These are phyloP conservation scores for Exaiptasia diaphana DNA, from an alignment of 64 coral and sea anemone genomes.

Conservation along the genomic window DNA sequence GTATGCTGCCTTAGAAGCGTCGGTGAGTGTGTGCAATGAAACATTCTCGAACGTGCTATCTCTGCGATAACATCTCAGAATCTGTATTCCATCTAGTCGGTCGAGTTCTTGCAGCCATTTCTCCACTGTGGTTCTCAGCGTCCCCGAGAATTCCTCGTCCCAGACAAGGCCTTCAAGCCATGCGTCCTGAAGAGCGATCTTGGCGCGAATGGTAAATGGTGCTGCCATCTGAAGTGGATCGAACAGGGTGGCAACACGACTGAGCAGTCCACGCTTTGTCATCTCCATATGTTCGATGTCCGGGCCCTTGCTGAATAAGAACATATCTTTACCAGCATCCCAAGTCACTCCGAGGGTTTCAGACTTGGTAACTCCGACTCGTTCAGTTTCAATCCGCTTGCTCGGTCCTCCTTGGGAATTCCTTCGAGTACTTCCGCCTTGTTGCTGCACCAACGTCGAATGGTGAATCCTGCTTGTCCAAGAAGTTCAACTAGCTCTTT, in stretches of 20 bases:
- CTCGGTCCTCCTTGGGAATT: conserved; percentile 5
- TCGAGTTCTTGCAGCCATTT: conserved; percentile 3
- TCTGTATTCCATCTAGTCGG: background rate
- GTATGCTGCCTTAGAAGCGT: conserved; percentile 52
- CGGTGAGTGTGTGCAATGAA: conserved; percentile 18
- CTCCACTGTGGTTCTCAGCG: background rate
- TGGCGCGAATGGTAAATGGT: conserved; percentile 33
- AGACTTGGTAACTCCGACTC: conserved; percentile 11
- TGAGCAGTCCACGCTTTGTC: background rate
- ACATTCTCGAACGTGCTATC: background rate
- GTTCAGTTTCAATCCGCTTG: conserved; percentile 16
- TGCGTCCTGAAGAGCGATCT: conserved; percentile 27
- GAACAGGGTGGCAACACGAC: background rate
- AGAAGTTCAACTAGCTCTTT: conserved; percentile 9
- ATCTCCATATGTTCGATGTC: background rate
- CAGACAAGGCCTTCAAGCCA: conserved; percentile 23
- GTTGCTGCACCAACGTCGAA: conserved; percentile 22
- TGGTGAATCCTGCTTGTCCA: conserved; percentile 5
- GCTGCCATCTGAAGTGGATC: conserved; percentile 18
- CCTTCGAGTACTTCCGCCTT: background rate
- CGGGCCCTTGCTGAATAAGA: background rate
- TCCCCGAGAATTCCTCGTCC: conserved; percentile 6
- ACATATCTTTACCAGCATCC: conserved; percentile 1
- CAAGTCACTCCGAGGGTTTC: conserved; percentile 31
- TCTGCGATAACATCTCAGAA: conserved; percentile 5